phyloP scores from a whole-genome alignment of 2,797 vertebrate species.

The Acanthurus lineatus region DNA sequence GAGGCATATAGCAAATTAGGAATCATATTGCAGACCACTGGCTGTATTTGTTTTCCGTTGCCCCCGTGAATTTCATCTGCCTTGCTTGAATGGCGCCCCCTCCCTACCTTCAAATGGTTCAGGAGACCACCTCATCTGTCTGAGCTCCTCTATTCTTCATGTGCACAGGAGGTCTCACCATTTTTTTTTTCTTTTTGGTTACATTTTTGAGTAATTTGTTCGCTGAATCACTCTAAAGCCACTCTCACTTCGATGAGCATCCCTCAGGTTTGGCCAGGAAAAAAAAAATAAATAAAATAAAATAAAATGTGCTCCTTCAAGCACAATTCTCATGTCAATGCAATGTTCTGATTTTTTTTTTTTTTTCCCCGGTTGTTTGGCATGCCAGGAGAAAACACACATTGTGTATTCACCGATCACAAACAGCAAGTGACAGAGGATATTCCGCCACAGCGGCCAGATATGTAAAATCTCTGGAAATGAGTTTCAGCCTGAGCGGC shows the following conservation, averaged over 20 bases:
- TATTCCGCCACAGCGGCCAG: conserved; percentile 70
- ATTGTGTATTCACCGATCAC: conserved; percentile 70
- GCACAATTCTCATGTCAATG: conserved; percentile 52
- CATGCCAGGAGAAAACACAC: conserved; percentile 47
- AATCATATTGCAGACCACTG: conserved; percentile 42
- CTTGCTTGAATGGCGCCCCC: conserved; percentile 61
- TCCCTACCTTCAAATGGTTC: conserved; percentile 13
- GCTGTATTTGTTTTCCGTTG: conserved; percentile 56
- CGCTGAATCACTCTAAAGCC: conserved; percentile 63
- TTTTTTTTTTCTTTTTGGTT: conserved; percentile 25
- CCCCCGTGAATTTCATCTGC: conserved; percentile 62
- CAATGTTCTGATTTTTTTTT: conserved; percentile 57
- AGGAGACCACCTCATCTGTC: conserved; percentile 33
- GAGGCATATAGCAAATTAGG: conserved; percentile 66
- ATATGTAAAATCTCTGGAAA: conserved; percentile 67
- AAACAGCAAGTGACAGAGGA: conserved; percentile 73
- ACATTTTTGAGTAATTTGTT: conserved; percentile 63
- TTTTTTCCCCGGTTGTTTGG: conserved; percentile 49
- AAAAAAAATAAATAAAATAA: conserved; percentile 18
- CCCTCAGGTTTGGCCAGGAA: conserved; percentile 40
- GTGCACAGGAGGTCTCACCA: conserved; percentile 8
- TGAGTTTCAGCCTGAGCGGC: conserved; percentile 50
- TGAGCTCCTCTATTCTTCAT: conserved; percentile 48
- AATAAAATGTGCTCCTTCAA: conserved; percentile 52
- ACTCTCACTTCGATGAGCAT: conserved; percentile 55